Conservation (phyloP, 2,888 invertebrate genomes). For the Malacosoma neustria region DNA sequence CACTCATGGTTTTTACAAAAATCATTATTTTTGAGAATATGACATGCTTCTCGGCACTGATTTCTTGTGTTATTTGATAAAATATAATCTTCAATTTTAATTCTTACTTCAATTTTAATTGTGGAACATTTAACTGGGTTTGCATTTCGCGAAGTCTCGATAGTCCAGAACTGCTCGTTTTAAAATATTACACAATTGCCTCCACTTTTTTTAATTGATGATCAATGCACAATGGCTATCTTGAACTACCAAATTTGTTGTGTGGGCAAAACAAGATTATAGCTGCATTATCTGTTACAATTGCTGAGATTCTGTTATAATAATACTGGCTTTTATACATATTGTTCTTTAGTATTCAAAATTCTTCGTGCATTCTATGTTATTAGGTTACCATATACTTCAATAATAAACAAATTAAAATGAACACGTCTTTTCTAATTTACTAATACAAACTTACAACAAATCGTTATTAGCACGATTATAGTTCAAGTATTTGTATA, state of each 20-base stretch:
- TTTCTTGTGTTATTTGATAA: slow-evolving; percentile 1
- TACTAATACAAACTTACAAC: too few relatives aligned
- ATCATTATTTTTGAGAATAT: slow-evolving; percentile 3
- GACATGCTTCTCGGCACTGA: slow-evolving; percentile 2
- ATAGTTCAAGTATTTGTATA: too few relatives aligned
- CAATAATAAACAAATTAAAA: too few relatives aligned
- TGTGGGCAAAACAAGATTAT: not conserved
- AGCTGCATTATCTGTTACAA: not conserved
- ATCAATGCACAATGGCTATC: not conserved
- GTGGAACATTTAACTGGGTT: slow-evolving; percentile 2
- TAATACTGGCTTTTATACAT: too few relatives aligned
- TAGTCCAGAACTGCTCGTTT: slow-evolving; percentile 1
- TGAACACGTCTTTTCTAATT: too few relatives aligned
- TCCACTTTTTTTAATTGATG: slow-evolving; percentile 4
- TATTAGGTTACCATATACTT: too few relatives aligned
- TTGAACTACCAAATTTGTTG: not conserved
- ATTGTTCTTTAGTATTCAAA: too few relatives aligned
- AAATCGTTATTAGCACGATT: too few relatives aligned
- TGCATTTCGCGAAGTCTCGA: slow-evolving; percentile 1
- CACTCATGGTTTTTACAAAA: not conserved
- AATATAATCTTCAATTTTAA: not conserved
- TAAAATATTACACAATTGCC: slow-evolving; percentile 4
- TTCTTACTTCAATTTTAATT: slow-evolving; percentile 2
- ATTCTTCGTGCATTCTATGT: too few relatives aligned
- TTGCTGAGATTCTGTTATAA: not conserved